Evolutionary conservation across 1,140 invertebrate species (phyloP).

Genomic region (Lepidurus apus): DNA sequence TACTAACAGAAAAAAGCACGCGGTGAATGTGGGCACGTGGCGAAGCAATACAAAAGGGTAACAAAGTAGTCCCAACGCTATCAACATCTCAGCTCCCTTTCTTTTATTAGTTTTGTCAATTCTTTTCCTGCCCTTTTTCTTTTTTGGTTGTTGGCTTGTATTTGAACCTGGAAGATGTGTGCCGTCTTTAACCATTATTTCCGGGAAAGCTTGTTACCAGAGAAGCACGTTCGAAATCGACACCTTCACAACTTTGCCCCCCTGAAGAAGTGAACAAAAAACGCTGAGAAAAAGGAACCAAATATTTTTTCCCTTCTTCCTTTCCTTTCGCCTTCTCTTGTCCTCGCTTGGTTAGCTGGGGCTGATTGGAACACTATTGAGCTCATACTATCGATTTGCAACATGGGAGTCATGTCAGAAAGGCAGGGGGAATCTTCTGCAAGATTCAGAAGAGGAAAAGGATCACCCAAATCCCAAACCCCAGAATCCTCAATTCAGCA

Average conservation of each 20-base stretch:
- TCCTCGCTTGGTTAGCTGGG: neutral
- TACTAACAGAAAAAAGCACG: too few relatives aligned
- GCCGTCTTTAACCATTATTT: neutral
- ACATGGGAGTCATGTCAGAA: neutral
- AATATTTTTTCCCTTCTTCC: neutral
- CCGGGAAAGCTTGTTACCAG: neutral
- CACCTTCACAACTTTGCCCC: neutral
- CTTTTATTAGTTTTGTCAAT: neutral
- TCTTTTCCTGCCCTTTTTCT: neutral
- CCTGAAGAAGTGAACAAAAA: too few relatives aligned
- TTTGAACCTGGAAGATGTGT: neutral
- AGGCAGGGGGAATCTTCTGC: neutral
- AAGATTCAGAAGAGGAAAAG: neutral
- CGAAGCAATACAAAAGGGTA: too few relatives aligned
- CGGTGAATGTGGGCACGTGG: too few relatives aligned
- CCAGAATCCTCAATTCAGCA: neutral
- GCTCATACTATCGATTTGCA: neutral
- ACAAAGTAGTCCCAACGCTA: too few relatives aligned
- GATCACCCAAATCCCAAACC: neutral
- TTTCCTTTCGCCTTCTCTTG: neutral
- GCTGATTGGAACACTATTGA: conserved; percentile 12
- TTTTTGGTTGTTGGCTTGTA: neutral
- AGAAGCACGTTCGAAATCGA: conserved; percentile 9
- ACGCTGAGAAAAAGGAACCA: neutral
- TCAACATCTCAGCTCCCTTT: too few relatives aligned